Base-by-base conservation (phyloP, 2,113 vertebrate genomes). In the Mixornis gularis region DNA sequence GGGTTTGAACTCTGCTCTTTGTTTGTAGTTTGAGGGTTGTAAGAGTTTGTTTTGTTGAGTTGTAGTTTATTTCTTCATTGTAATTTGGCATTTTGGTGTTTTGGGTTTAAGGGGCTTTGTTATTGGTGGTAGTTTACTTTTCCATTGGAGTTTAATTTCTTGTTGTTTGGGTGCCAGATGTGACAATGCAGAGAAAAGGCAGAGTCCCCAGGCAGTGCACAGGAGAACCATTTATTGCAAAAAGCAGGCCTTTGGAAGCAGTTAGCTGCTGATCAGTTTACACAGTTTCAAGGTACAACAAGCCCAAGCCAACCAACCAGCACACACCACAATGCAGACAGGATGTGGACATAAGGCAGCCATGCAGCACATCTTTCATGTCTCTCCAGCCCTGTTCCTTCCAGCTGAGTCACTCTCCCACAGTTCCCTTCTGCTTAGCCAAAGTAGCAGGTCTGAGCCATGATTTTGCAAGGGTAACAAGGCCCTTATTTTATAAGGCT, bases 321-420 rank as follows among this genome's bases (percentile, higher is more conserved):
- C 63, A n/a, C 4, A 17, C 41, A 46, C 30, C 30, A 13, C 2
- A 1, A 25, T 7, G 52, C 30, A 17, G 17, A 51, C 49, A 51
- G 11, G 51, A 52, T 11, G 6, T 10, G 36, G 36, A 53, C 38
- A 26, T 7, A 6, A 3, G 6, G 29, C 30, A 52, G 14, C 36
- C 34, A 69, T 1, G 1, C 7, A 51, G 26, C 26, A 13, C 19
- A 1, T 22, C 26, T 22, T 7, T 30, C 46, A 25, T 5, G 1
- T 55, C 38, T 41, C n/a, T 34, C 55, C n/a, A 53, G 3, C 29
- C 27, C 51, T n/a, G 4, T n/a, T 32, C 38, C 38, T n/a, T 32
- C 38, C 38, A 71, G 51, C 38, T n/a, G 22, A n/a, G 38, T n/a
- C 29, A 24, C 29, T 41, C 38, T n/a, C 9, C 22, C 22, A 41